Evolutionary conservation across 92 coral and sea anemone genomes (phyloP), one percentile per base, ranked within the genome.

Genomic region (Porites lobata): DNA sequence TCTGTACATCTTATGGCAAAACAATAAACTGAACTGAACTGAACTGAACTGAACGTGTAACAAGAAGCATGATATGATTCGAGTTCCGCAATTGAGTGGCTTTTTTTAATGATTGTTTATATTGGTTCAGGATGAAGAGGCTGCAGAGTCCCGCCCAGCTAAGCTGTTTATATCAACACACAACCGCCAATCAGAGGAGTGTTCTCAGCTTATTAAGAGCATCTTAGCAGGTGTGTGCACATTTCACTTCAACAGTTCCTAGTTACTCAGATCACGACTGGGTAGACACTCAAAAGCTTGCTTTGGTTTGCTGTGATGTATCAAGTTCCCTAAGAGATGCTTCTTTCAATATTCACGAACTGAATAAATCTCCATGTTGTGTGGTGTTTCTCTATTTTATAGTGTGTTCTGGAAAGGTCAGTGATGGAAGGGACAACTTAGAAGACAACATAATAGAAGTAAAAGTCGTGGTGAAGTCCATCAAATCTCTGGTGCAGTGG

Each of bases 141-240:
- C 98, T 8, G 87, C 91, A 22, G 99, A 97, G 77, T 97, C 99
- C 22, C 85, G 90, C 18, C 95, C 94, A 32, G 99, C 99, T 0
- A 92, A 96, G 86, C 90, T 89, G 72, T 97, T 97, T 85, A 97
- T 97, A 29, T 72, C 96, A 81, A 96, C 96, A 61, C 98, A 97
- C 93, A 95, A 97, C 85, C 92, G 95, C 53, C 96, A 96, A 86
- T 94, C 98, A 3, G 99, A 97, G 73, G 98, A 94, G 76, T 82
- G 97, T 38, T 92, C 97, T 50, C 98, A 95, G 85, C 86, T 97
- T 62, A 85, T 97, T 70, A 97, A 96, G 75, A 96, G 81, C 73
- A 90, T 94, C 80, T 83, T 93, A 80, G 89, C 86, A 83, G 91
- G 99, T 96, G 72, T 24, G 8, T 54, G 1, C 12, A 52, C 24